A percentile compares a stretch with the other conserved stretches of the same genome.
Evolutionary conservation across 2,797 vertebrate genomes (phyloP).

Genomic region (Sebastiscus tertius): DNA sequence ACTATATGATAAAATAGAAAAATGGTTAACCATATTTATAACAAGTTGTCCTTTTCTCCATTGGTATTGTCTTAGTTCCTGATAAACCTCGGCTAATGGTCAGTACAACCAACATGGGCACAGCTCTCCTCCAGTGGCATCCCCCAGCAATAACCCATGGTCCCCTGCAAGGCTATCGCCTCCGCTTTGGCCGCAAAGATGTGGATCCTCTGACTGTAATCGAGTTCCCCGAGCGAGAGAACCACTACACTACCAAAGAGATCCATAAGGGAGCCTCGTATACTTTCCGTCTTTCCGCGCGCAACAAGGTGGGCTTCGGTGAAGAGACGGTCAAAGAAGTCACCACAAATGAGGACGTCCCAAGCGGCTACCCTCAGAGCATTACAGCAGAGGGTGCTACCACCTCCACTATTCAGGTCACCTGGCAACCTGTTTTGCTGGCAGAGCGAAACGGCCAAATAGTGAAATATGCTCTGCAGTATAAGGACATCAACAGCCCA

Average conservation of each 20-base stretch:
- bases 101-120: constrained; percentile 98
- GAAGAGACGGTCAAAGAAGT: constrained; percentile 98
- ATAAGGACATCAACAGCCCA: constrained; percentile 98
- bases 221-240: constrained; percentile 96
- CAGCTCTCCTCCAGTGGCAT: constrained; percentile 98
- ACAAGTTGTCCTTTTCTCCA: constrained; percentile 44
- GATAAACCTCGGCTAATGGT: constrained; percentile 97
- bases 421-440: constrained; percentile 91
- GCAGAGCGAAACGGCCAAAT: constrained; percentile 95
- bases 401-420: constrained; percentile 93
- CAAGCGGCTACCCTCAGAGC: constrained; percentile 95
- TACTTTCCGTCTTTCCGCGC: constrained; percentile 93
- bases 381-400: constrained; percentile 92
- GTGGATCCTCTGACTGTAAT: constrained; percentile 90
- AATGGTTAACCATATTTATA: background rate
- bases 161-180: constrained; percentile 93
- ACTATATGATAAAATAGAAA: background rate
- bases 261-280: constrained; percentile 98
- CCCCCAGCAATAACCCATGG: constrained; percentile 93
- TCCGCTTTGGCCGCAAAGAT: constrained; percentile 96
- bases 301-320: constrained; percentile 98
- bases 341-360: constrained; percentile 91
- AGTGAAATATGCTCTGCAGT: constrained; percentile 94
- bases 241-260: constrained; percentile 97
- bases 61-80: constrained; percentile 88